Evolutionary conservation across 2,797 vertebrate genomes (phyloP).

Genomic region (Delichon dasypus): DNA sequence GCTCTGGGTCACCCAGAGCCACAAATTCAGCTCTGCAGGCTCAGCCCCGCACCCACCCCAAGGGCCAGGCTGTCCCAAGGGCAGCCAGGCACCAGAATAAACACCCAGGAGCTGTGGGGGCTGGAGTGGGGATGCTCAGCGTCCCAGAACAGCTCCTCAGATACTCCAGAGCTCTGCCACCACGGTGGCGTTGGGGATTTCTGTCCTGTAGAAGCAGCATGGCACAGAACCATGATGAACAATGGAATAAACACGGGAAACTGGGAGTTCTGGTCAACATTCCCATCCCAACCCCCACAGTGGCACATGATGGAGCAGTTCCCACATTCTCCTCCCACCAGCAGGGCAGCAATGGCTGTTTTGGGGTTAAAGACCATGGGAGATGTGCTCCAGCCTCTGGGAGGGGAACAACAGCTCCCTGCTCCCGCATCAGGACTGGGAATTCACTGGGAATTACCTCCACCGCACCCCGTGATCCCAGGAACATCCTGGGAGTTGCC

Average conservation of each 20-base stretch:
- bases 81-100: not conserved
- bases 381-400: not conserved
- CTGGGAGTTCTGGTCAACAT: not conserved
- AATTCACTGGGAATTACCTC: not conserved
- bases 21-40: not conserved
- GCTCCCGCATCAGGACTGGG: not conserved
- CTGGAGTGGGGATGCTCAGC: not conserved
- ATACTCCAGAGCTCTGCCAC: not conserved
- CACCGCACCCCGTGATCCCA: accelerated
- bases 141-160: not conserved
- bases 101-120: accelerated
- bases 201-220: accelerated
- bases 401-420: not conserved
- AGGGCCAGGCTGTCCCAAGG: accelerated
- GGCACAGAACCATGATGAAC: accelerated
- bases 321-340: not conserved
- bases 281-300: not conserved
- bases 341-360: not conserved
- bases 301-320: accelerated
- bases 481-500: accelerated
- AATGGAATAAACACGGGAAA: not conserved
- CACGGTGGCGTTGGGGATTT: accelerated
- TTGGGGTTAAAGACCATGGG: not conserved
- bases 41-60: not conserved
- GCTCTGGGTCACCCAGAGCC: not conserved